A percentile compares a stretch with the other conserved stretches of the same genome.
Evolutionary conservation across 1,140 invertebrate species (phyloP).

Genomic region (Drosophila repletoides): DNA sequence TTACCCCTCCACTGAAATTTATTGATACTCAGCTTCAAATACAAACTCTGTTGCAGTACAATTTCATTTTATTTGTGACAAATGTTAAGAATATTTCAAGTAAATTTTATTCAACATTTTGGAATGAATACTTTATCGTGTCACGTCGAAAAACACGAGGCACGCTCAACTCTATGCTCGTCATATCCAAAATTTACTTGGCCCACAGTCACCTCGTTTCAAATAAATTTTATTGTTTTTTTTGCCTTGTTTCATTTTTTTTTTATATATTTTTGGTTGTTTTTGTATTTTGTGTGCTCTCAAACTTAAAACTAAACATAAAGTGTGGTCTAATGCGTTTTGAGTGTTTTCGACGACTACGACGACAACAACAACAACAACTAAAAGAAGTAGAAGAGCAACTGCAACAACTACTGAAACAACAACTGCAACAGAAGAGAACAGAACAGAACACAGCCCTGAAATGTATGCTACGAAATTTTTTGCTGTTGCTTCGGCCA

Average conservation of each 20-base stretch:
- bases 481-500: conserved; percentile 46
- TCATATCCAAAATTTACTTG: conserved; percentile 73
- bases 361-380: conserved; percentile 34
- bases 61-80: no score
- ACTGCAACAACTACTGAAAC: conserved; percentile 6
- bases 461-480: conserved; percentile 62
- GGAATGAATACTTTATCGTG: no score
- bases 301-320: conserved; percentile 78
- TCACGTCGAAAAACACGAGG: no score
- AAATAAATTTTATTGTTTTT: conserved; percentile 35
- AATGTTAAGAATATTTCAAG: no score
- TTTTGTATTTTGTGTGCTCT: conserved; percentile 37
- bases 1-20: no score
- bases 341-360: conserved; percentile 77
- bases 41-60: no score
- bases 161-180: conserved; percentile 22
- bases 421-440: conserved; percentile 17
- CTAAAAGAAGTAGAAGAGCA: conserved; percentile 10
- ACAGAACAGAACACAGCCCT: conserved; percentile 37
- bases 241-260: conserved; percentile 8
- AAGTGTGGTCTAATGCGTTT: conserved; percentile 79
- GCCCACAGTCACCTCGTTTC: conserved; percentile 43
- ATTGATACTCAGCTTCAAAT: no score
- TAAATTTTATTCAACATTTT: no score
- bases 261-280: no score